Base-by-base conservation (phyloP, 2,888 invertebrate genomes). In the Eretmocerus hayati region DNA sequence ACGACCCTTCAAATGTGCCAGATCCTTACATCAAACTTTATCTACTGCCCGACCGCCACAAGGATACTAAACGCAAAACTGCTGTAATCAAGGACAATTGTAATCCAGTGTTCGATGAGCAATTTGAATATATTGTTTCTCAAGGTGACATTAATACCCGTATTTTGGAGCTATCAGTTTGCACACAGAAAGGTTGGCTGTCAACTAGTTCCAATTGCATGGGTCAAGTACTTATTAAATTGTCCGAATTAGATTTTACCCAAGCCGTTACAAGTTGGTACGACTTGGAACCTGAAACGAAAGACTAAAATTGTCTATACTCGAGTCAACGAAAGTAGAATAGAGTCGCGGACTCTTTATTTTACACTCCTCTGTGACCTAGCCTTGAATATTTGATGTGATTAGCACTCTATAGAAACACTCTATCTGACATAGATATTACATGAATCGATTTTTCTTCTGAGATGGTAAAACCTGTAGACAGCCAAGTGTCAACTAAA, bases 11-110 rank as follows among this genome's bases (percentile, higher is more conserved):
- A 54, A 89, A 85, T 67, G 83, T 90, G 62, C 92, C 91, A 2
- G 91, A 92, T 74, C 88, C 91, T 0, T 92, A 92, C 66, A 90
- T 92, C 0, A 92, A 92, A 68, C 69, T 92, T 22, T 90, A 92
- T 68, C 75, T 92, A 56, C 74, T 91, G 52, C 92, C 92, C 0
- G 89, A 88, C 46, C 81, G 89, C 46, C 80, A 85, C 39, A 90
- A 88, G 72, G 90, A 90, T 56, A 84, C 87, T 0, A 92, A 92
- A 71, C 81, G 90, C 37, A 91, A 90, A 74, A 92, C 92, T 13
- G 79, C 78, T 58, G 85, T 87, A 13, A 75, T 87, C 53, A 92
- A 91, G 67, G 91, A 94, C 70, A 90, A 84, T 65, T 90, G 91
- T 64, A 90, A 89, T 77, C 93, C 94, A 0, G 79, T 86, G 21